Evolutionary conservation across 1,140 invertebrate species (phyloP), one percentile per base, ranked within the genome.

Genomic region (Penaeus chinensis): DNA sequence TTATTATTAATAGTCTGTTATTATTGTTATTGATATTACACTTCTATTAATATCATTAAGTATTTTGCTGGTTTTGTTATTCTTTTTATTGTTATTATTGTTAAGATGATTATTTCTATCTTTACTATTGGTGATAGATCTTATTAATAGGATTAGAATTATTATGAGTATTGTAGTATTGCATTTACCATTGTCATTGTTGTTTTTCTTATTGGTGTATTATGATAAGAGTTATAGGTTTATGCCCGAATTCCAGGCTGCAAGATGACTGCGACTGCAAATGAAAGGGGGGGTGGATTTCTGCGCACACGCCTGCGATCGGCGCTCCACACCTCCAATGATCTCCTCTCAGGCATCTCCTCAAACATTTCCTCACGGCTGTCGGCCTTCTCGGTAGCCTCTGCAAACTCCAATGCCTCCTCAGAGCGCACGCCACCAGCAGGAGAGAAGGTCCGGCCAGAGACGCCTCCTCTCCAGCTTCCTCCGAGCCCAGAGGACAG

Each of bases 351-450:
- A 32, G 86, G 86, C 20, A 71, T 87, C 60, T 87, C 86, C 37
- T 87, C 86, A 7, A 87, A 87, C 80, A 87, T 87, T 47, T 87
- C 86, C n/a, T 86, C 84, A 22, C 79, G 86, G 3, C 86, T 87
- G 54, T 87, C 86, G 47, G 86, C 82, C 69, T 87, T 87, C 81
- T 87, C 86, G 20, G 86, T 78, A 24, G 86, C 86, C 20, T 87
- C 85, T 24, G 85, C 77, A 22, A 87, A 87, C 66, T 87, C 86
- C n/a, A 87, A 87, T 78, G 80, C 86, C 19, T 87, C 86, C 27
- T 87, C 86, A 22, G 86, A 87, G 54, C 69, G 71, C 27, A 77
- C 86, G n/a, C 86, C 80, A 16, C 86, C 86, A 27, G 32, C 65
- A 3, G 54, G 69, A 42, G 80, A 87, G 61, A 65, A 78, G 11